Percentiles rank a stretch among this genome's conserved stretches.
phyloP scores from a whole-genome alignment of 2,113 vertebrate species.

The Tenebrosternarchus preto region DNA sequence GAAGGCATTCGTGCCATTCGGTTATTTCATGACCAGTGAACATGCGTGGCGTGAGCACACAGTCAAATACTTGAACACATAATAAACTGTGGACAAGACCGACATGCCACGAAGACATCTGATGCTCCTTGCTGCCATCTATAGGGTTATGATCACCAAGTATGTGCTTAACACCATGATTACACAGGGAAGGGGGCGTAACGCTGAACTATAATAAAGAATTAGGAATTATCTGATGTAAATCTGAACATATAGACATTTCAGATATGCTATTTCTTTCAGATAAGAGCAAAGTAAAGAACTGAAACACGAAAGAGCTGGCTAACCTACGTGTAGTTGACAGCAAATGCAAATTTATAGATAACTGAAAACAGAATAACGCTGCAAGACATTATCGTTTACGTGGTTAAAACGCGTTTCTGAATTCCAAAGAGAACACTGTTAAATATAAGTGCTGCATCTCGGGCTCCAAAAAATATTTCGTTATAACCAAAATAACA shows the following conservation, averaged over 20 bases:
- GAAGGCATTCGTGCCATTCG: slow-evolving; percentile 19
- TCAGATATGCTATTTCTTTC: too few relatives aligned
- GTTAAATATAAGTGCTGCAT: neutral
- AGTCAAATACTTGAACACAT: slow-evolving; percentile 29
- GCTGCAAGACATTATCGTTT: too few relatives aligned
- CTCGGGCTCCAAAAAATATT: neutral
- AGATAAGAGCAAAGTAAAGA: too few relatives aligned
- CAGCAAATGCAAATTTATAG: too few relatives aligned
- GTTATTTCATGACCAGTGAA: slow-evolving; percentile 17
- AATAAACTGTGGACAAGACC: slow-evolving; percentile 43
- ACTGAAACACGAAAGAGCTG: too few relatives aligned
- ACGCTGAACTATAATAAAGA: neutral
- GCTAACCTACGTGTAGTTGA: too few relatives aligned
- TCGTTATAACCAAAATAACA: neutral
- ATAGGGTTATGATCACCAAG: neutral
- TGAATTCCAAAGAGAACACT: neutral
- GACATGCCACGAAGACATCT: slow-evolving; percentile 16
- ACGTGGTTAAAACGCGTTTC: too few relatives aligned
- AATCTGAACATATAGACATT: neutral
- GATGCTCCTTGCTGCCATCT: slow-evolving; percentile 29
- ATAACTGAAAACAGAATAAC: too few relatives aligned
- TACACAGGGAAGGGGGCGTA: neutral
- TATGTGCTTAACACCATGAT: slow-evolving; percentile 2
- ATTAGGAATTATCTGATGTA: neutral
- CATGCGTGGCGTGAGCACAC: neutral